Conservation (phyloP, 2,888 invertebrate genomes). For the Stenotaenia linearis region DNA sequence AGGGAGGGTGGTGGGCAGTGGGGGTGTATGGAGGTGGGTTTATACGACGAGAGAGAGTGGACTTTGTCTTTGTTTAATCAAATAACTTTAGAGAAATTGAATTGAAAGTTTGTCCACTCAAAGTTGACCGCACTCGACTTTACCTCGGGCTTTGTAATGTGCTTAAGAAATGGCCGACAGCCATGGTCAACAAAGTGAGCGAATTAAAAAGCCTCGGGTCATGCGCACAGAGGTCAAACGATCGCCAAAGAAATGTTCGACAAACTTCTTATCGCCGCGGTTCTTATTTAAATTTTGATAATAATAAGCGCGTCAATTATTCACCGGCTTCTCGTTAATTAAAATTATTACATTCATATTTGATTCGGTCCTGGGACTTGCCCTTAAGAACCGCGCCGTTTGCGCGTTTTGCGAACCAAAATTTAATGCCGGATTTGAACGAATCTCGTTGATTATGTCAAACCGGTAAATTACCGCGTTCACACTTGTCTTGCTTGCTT, state of each 20-base stretch:
- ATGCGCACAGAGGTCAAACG: slow-evolving; percentile 10
- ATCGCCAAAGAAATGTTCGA: neutral
- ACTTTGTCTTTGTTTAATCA: slow-evolving; percentile 21
- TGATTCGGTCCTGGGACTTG: no score
- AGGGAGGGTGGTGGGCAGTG: neutral
- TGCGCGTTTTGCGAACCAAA: no score
- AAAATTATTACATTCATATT: no score
- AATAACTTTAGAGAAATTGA: slow-evolving; percentile 23
- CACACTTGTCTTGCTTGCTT: no score
- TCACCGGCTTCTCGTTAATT: no score
- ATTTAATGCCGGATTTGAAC: no score
- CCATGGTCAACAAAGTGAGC: slow-evolving; percentile 10
- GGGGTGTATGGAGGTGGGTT: neutral
- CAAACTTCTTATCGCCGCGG: neutral
- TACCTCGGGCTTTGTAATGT: slow-evolving; percentile 7
- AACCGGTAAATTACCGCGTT: no score
- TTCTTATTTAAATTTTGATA: no score
- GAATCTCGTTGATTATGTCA: no score
- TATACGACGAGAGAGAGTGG: neutral
- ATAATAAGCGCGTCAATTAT: no score
- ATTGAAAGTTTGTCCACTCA: slow-evolving; percentile 26
- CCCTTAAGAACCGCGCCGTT: no score
- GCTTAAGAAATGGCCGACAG: slow-evolving; percentile 3
- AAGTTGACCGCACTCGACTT: slow-evolving; percentile 10
- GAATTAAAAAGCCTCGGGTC: slow-evolving; percentile 13